A percentile compares a stretch with the other conserved stretches of the same genome.
Conservation (phyloP, 2,888 invertebrate species). For the Heliconius ethilla region DNA sequence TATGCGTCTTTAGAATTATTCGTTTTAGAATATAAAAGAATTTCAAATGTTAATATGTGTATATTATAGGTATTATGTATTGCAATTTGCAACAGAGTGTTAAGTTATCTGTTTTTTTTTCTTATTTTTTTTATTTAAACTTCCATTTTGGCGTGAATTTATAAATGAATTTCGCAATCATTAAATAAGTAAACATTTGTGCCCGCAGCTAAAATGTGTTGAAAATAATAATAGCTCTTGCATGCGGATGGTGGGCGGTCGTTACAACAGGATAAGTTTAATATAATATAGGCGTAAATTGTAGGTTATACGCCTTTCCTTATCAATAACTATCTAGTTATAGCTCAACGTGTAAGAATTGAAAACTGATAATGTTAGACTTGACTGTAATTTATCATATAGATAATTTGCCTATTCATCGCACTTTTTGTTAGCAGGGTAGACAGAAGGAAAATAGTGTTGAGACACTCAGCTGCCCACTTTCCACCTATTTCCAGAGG, state of each 20-base stretch:
- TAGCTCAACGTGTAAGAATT: slow-evolving; percentile 12
- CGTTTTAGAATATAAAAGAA: no score
- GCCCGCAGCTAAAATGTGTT: slow-evolving; percentile 40
- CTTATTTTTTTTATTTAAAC: not conserved
- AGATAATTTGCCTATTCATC: not conserved
- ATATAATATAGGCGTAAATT: slow-evolving; percentile 44
- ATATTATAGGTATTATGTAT: not conserved
- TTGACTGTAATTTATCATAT: not conserved
- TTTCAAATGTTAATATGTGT: not conserved
- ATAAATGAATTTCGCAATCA: slow-evolving; percentile 18
- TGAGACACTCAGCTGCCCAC: no score
- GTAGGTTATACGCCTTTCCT: slow-evolving; percentile 43
- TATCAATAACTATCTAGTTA: slow-evolving; percentile 43
- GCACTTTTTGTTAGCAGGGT: no score
- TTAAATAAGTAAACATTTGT: slow-evolving; percentile 27
- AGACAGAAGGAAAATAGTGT: no score
- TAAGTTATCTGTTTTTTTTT: not conserved
- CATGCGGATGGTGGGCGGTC: slow-evolving; percentile 44
- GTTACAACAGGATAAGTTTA: slow-evolving; percentile 38
- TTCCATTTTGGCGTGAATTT: not conserved
- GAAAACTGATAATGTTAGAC: not conserved
- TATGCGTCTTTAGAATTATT: no score
- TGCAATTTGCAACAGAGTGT: not conserved
- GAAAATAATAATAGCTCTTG: slow-evolving; percentile 40
- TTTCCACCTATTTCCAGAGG: no score